These are phyloP conservation scores for Unio delphinus DNA, from an alignment of 2,888 invertebrate genomes.

Conservation along the genomic window DNA sequence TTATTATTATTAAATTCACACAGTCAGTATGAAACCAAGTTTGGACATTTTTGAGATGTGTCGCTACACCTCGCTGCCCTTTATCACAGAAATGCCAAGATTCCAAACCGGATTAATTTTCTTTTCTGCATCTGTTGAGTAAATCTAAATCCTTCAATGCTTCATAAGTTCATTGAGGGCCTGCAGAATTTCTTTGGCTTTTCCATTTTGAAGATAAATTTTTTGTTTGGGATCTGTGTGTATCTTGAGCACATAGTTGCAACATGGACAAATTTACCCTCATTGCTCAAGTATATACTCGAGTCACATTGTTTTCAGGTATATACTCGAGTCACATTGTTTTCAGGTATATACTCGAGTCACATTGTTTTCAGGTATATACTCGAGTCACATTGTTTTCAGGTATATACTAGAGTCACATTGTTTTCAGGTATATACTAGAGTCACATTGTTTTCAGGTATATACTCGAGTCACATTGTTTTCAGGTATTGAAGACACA, in stretches of 20 bases:
- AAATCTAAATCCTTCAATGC: not conserved
- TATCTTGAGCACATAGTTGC: not conserved
- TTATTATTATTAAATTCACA: too few species aligned
- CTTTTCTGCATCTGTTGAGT: not conserved
- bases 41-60: too few species aligned
- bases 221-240: not conserved
- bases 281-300: not conserved
- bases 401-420: too few species aligned
- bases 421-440: too few species aligned
- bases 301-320: too few species aligned
- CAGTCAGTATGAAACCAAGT: too few species aligned
- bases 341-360: too few species aligned
- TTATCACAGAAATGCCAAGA: not conserved
- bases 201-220: slow-evolving; percentile 1
- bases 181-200: not conserved
- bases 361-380: too few species aligned
- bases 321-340: too few species aligned
- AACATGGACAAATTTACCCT: slow-evolving; percentile 1
- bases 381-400: too few species aligned
- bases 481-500: not conserved
- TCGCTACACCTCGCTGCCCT: too few species aligned
- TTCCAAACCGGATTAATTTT: not conserved
- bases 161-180: not conserved
- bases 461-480: not conserved
- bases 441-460: not conserved